phyloP scores from a whole-genome alignment of 2,888 invertebrate genomes.

The Allacma fusca region DNA sequence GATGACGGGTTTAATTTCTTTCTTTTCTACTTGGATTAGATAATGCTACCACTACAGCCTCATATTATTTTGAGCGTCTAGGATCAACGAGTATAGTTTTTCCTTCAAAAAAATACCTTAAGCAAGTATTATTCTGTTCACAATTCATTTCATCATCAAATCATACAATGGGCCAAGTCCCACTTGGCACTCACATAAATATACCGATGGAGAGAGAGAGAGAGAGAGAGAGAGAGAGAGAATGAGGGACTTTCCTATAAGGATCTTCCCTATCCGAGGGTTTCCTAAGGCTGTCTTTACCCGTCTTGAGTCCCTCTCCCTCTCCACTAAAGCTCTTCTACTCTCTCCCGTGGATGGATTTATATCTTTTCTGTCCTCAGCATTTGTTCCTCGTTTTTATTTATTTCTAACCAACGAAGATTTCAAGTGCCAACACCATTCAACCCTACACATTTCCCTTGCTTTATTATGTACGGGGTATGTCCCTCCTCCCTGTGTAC shows the following conservation, averaged over 20 bases:
- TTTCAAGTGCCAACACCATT: slow-evolving; percentile 40
- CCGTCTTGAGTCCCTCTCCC: slow-evolving; percentile 2
- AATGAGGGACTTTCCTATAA: no score
- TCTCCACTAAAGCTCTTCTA: slow-evolving; percentile 24
- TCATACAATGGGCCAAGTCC: slow-evolving; percentile 9
- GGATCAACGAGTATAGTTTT: background rate
- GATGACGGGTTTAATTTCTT: slow-evolving; percentile 33
- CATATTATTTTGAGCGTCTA: background rate
- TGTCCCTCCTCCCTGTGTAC: background rate
- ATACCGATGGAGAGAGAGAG: background rate
- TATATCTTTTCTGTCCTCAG: slow-evolving; percentile 48
- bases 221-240: no score
- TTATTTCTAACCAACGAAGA: slow-evolving; percentile 44
- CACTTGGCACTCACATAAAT: background rate
- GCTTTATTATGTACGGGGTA: background rate
- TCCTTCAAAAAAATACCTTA: slow-evolving; percentile 7
- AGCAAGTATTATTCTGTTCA: slow-evolving; percentile 20
- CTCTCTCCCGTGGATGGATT: slow-evolving; percentile 46
- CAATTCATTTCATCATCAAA: slow-evolving; percentile 33
- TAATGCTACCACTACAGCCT: background rate
- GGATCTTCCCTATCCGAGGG: background rate
- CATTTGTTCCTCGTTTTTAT: slow-evolving; percentile 50
- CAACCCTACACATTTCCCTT: slow-evolving; percentile 12
- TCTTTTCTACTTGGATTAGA: slow-evolving; percentile 24
- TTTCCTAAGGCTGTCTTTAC: background rate